A percentile compares a stretch with the other conserved stretches of the same genome.
Conservation (phyloP, 1,140 invertebrate species). For the Drosophila triauraria region DNA sequence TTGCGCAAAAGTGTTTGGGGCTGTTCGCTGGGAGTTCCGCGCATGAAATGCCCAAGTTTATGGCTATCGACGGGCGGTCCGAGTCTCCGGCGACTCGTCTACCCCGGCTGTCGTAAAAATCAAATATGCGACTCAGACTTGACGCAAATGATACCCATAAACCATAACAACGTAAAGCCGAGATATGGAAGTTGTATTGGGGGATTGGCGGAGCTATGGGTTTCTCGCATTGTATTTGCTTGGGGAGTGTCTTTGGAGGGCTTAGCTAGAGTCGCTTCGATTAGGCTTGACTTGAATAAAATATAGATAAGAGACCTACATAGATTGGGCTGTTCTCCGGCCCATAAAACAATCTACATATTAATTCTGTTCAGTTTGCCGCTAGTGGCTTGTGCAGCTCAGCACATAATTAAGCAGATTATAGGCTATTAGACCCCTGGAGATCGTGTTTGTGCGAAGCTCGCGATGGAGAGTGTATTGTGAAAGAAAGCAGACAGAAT, state of each 20-base stretch:
- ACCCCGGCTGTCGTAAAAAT: conserved; percentile 57
- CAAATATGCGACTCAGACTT: conserved; percentile 52
- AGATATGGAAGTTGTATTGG: conserved; percentile 55
- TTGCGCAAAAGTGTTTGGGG: conserved; percentile 40
- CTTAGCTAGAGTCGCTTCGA: conserved; percentile 4
- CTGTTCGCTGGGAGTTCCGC: conserved; percentile 24
- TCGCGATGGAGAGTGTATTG: neutral
- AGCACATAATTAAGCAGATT: conserved; percentile 54
- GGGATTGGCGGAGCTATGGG: conserved; percentile 40
- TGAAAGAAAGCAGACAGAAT: conserved; percentile 17
- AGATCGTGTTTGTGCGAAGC: conserved; percentile 6
- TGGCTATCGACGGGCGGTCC: conserved; percentile 59
- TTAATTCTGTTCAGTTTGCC: conserved; percentile 20
- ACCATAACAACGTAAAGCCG: conserved; percentile 49
- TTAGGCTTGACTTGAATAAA: conserved; percentile 21
- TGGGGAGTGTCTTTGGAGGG: conserved; percentile 47
- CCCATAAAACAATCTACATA: conserved; percentile 41
- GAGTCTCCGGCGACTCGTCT: conserved; percentile 17
- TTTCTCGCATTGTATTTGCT: conserved; percentile 27
- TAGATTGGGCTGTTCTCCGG: neutral
- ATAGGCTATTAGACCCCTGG: conserved; percentile 31
- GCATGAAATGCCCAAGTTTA: conserved; percentile 71
- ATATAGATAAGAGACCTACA: conserved; percentile 18
- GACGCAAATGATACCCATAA: conserved; percentile 69
- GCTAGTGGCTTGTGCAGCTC: conserved; percentile 15